Conservation (phyloP, 1,140 invertebrate genomes). For the Lordiphosa clarofinis region DNA sequence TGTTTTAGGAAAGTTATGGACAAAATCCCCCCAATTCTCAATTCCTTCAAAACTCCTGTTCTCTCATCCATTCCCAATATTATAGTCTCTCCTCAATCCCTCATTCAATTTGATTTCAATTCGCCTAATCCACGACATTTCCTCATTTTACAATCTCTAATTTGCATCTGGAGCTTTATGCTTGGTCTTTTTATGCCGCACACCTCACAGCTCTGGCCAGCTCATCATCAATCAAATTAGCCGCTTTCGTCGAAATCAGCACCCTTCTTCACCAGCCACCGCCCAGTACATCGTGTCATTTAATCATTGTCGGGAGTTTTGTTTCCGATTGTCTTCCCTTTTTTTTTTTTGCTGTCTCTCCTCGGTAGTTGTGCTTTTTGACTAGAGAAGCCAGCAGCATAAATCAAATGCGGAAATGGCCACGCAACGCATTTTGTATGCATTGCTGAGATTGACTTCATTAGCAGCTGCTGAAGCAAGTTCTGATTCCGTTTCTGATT, state of each 20-base stretch:
- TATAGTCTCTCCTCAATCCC: too few species aligned
- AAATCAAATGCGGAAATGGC: constrained; percentile 13
- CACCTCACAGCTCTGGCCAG: too few species aligned
- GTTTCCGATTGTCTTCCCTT: constrained; percentile 7
- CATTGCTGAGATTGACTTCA: constrained; percentile 13
- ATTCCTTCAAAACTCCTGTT: too few species aligned
- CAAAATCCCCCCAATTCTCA: too few species aligned
- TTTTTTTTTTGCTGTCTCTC: neutral
- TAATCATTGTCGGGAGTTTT: constrained; percentile 7
- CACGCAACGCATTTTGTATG: constrained; percentile 14
- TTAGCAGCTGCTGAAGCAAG: constrained; percentile 10
- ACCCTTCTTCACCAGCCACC: neutral
- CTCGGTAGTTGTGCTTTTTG: neutral
- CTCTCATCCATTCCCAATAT: too few species aligned
- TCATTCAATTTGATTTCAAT: constrained; percentile 9
- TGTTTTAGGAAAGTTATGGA: too few species aligned
- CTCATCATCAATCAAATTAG: constrained; percentile 10
- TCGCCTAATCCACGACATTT: constrained; percentile 11
- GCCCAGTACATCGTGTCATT: constrained; percentile 1
- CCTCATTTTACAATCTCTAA: constrained; percentile 25
- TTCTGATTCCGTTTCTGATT: constrained; percentile 8
- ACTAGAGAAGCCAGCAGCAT: constrained; percentile 5
- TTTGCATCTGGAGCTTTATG: too few species aligned
- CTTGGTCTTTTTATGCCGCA: too few species aligned
- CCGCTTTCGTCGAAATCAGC: constrained; percentile 11